Evolutionary conservation across 2,113 vertebrate species (phyloP), one percentile per base, ranked within the genome.

Genomic region (Tapirus terrestris): DNA sequence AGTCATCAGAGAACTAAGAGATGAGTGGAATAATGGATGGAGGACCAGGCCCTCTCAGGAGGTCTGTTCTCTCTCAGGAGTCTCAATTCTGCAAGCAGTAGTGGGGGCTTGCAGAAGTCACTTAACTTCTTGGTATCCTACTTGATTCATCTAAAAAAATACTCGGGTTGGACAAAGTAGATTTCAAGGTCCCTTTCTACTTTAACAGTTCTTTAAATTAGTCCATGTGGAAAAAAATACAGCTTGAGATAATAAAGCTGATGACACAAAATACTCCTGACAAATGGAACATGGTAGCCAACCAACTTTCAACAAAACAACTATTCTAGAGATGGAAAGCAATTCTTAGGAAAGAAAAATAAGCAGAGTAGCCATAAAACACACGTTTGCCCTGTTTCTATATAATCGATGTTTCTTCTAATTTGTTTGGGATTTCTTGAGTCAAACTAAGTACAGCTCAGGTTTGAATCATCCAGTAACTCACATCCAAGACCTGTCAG

Each of bases 121-220:
- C 1, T 53, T 53, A 33, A 51, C 12, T 70, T 51, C 16, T 39
- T 51, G 58, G 29, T 48, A 23, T 29, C 48, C 67, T n/a, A 81
- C 29, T 73, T 51, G 72, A 86, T 80, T 72, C 14, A 94, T 58
- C 53, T 87, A 65, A 90, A 94, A 73, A 85, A 95, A 87, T 23
- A 89, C 3, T 45, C n/a, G 43, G 12, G 63, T 58, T 83, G 45
- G 17, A 84, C 48, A 90, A 89, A 56, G 29, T 33, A 36, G 56
- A 89, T 63, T 87, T n/a, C 56, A 92, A 94, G 29, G 3, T 95
- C 43, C 43, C 29, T 82, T 68, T 97, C 70, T 82, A 45, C 45
- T 73, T 80, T 58, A 96, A 84, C 76, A 86, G 39, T 95, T 33
- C 73, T 94, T 73, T 96, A 88, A 92, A 84, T 88, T 95, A 91